Base-by-base conservation (phyloP, 2,797 vertebrate species). In the Premnoplex brunnescens region DNA sequence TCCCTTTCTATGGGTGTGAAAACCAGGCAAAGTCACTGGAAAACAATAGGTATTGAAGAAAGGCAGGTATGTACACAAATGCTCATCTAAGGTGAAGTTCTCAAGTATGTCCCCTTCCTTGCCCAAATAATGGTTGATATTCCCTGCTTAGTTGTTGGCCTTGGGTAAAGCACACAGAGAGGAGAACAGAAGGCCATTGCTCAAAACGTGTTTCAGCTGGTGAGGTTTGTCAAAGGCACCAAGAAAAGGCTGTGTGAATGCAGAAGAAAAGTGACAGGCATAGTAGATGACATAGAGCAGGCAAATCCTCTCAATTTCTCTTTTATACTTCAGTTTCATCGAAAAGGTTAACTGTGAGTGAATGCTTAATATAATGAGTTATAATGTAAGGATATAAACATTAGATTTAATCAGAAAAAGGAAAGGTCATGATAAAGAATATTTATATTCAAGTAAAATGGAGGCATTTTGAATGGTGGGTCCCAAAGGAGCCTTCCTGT, bases 81-180 rank as follows among this genome's bases (percentile, higher is more conserved):
- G 10, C 2, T 7, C 6, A 6, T 62, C 36, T 66, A 54, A 49
- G 44, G 62, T 46, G 7, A 86, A 66, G 18, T 41, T 93, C 34
- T 58, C 7, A 2, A 19, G 23, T 30, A 49, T 0, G 0, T 30
- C 3, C 10, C 7, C 78, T 71, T 89, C 62, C 66, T 34, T 26
- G 54, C 19, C 19, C 7, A 10, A 10, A 28, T 64, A 21, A 23
- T 36, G 44, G 27, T 60, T 39, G 28, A 5, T 58, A 2, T 64
- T 87, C n/a, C 30, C 22, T 37, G 15, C 28, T 55, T 48, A 26
- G 37, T 11, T 78, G 8, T 10, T 55, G 37, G 27, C 34, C 27
- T 37, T 0, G 0, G 17, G 10, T 60, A 22, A 72, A 54, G 13
- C 3, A 23, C 24, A 6, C 0, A 7, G 16, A 32, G 11, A 30